These are phyloP conservation scores for Agrotis clavis DNA, from an alignment of 2,888 invertebrate species.

Conservation along the genomic window DNA sequence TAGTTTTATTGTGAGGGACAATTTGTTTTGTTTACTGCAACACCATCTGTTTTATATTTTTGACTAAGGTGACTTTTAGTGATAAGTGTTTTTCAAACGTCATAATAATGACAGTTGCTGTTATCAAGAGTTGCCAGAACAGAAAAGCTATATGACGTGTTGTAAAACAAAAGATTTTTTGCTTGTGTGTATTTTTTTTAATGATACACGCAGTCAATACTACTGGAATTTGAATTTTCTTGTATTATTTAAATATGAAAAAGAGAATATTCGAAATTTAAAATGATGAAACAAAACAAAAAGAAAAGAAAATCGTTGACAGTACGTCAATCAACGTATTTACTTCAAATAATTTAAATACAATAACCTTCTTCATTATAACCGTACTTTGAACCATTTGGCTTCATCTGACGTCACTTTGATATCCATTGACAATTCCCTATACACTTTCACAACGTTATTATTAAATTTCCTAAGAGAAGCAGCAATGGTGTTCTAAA, in stretches of 20 bases:
- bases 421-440: conserved; percentile 16
- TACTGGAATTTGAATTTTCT: background rate
- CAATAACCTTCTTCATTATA: conserved; percentile 29
- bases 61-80: background rate
- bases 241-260: background rate
- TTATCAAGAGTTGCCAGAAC: background rate
- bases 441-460: background rate
- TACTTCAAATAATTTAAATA: conserved; percentile 34
- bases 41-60: background rate
- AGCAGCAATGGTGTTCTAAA: conserved; percentile 8
- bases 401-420: conserved; percentile 18
- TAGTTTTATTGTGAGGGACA: background rate
- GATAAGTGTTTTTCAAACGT: background rate
- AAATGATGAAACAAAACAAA: background rate
- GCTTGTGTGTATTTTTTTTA: background rate
- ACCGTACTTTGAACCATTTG: conserved; percentile 45
- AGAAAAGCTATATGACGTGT: conserved; percentile 16
- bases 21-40: background rate
- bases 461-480: conserved; percentile 1
- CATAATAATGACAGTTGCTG: conserved; percentile 9
- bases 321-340: conserved; percentile 24
- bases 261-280: background rate
- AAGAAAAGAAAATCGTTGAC: conserved; percentile 3
- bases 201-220: background rate
- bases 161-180: background rate